These are phyloP conservation scores for Clarias pachynema DNA, from an alignment of 2,797 vertebrate species.

Conservation along the genomic window DNA sequence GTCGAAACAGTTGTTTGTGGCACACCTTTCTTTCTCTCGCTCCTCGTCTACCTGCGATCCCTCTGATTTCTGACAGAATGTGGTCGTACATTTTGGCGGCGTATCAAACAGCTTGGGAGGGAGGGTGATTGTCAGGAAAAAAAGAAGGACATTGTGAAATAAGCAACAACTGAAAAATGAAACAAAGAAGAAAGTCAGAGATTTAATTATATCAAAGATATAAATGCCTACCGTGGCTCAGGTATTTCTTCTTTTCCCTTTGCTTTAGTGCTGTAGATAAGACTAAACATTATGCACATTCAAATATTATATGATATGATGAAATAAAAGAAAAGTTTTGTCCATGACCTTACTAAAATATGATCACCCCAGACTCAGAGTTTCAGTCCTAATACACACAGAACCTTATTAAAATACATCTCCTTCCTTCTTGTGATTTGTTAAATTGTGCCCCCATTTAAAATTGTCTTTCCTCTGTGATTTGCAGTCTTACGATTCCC, in stretches of 20 bases:
- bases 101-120: conserved; percentile 43
- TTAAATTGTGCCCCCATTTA: not conserved
- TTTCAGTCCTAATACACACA: not conserved
- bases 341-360: not conserved
- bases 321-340: not conserved
- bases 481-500: not conserved
- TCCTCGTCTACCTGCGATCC: conserved; percentile 51
- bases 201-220: not conserved
- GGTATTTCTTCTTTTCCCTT: not conserved
- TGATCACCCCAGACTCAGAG: not conserved
- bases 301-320: not conserved
- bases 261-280: not conserved
- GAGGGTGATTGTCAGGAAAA: not conserved
- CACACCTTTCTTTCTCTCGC: conserved; percentile 38
- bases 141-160: conserved; percentile 2
- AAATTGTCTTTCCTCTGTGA: not conserved
- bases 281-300: not conserved
- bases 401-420: not conserved
- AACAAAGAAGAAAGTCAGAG: not conserved
- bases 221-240: not conserved
- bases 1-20: conserved; percentile 47
- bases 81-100: conserved; percentile 49
- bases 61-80: conserved; percentile 52
- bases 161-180: not conserved
- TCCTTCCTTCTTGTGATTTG: not conserved